Percentiles rank a stretch among this genome's conserved stretches.
Conservation (phyloP, 2,113 vertebrate species). For the Himantopus leucocephalus region DNA sequence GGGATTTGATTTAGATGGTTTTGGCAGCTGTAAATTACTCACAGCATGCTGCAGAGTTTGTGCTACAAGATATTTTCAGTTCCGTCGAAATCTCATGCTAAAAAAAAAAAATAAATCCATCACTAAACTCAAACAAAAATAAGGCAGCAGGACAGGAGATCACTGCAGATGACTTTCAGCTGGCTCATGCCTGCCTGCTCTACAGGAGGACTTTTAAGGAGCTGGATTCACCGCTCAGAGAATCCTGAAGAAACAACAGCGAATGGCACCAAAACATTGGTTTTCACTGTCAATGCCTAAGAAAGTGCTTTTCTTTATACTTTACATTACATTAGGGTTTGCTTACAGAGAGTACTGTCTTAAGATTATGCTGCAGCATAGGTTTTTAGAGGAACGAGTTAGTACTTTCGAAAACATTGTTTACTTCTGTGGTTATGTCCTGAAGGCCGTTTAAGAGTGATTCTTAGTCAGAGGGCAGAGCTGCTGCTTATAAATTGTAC, state of each 20-base stretch:
- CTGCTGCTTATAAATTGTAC: background rate
- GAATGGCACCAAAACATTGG: background rate
- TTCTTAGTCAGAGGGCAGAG: background rate
- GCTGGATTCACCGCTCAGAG: background rate
- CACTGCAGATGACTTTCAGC: slow-evolving; percentile 37
- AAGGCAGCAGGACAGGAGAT: slow-evolving; percentile 6
- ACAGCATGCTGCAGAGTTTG: slow-evolving; percentile 56
- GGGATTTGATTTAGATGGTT: slow-evolving; percentile 61
- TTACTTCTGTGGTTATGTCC: slow-evolving; percentile 11
- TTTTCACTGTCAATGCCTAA: background rate
- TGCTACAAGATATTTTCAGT: slow-evolving; percentile 61
- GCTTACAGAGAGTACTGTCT: background rate
- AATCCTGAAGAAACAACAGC: background rate
- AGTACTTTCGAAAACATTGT: background rate
- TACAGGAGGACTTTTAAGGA: background rate
- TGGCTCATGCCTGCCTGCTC: background rate
- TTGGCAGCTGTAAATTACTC: slow-evolving; percentile 72
- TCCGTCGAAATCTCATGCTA: slow-evolving; percentile 50
- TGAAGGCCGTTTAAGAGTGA: background rate
- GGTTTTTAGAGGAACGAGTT: background rate
- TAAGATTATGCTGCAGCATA: background rate
- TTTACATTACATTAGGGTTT: background rate
- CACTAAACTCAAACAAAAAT: background rate
- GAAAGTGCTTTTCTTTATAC: background rate
- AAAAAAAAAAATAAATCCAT: background rate